These are phyloP conservation scores for Euwallacea fornicatus DNA, from an alignment of 1,140 invertebrate species.

Conservation along the genomic window DNA sequence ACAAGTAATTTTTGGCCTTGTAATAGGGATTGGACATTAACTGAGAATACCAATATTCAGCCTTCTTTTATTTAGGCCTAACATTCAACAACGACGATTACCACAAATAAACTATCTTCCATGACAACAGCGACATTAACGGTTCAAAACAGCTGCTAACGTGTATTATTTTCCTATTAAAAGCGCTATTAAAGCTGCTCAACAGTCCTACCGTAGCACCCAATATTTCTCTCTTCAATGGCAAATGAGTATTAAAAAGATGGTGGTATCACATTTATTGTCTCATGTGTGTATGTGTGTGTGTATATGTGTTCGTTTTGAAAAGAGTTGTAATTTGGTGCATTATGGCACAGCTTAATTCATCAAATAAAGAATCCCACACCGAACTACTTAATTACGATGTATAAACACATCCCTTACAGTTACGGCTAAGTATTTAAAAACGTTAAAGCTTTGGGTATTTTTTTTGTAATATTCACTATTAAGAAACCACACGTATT, in stretches of 20 bases:
- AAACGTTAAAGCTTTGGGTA: conserved; percentile 39
- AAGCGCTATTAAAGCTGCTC: background rate
- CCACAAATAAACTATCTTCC: background rate
- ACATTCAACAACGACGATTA: background rate
- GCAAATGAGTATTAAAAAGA: conserved; percentile 31
- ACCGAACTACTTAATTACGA: conserved; percentile 22
- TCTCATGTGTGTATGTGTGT: conserved; percentile 17
- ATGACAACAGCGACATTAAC: conserved; percentile 9
- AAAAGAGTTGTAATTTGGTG: conserved; percentile 21
- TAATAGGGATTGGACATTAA: background rate
- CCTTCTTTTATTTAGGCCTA: background rate
- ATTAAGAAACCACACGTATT: conserved; percentile 31
- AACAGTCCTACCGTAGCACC: conserved; percentile 9
- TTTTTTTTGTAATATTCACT: conserved; percentile 31
- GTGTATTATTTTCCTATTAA: conserved; percentile 7
- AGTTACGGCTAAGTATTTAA: conserved; percentile 36
- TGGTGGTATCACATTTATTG: conserved; percentile 36
- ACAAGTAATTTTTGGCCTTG: background rate
- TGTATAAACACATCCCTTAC: conserved; percentile 23
- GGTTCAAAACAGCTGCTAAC: conserved; percentile 5
- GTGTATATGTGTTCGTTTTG: conserved; percentile 7
- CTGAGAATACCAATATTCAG: background rate
- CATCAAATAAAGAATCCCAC: conserved; percentile 17
- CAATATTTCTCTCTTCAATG: conserved; percentile 20
- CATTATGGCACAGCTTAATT: background rate